Percentiles rank a stretch among this genome's conserved stretches.
Conservation (phyloP, 2,888 invertebrate genomes). For the Polietes domitor region DNA sequence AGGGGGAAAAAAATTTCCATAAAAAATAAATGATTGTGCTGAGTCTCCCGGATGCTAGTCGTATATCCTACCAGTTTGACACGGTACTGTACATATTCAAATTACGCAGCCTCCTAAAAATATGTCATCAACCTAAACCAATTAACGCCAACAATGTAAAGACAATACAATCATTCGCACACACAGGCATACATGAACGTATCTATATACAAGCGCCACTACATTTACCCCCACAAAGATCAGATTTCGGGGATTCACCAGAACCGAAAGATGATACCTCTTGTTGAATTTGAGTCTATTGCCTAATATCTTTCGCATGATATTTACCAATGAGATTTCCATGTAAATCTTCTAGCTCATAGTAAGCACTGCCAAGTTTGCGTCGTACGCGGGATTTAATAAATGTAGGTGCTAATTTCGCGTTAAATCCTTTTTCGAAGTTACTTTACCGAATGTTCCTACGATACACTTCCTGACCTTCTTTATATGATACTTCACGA, state of each 20-base stretch:
- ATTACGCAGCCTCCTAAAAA: no score
- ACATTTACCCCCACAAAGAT: conserved; percentile 7
- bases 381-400: conserved; percentile 5
- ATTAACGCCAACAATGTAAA: no score
- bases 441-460: conserved; percentile 30
- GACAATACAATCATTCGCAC: no score
- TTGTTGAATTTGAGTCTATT: not conserved
- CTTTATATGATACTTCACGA: not conserved
- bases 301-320: conserved; percentile 35
- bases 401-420: conserved; percentile 23
- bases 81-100: no score
- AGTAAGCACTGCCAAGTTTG: conserved; percentile 16
- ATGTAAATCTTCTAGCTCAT: conserved; percentile 26
- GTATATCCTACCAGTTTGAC: no score
- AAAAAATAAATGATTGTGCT: no score
- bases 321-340: not conserved
- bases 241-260: conserved; percentile 6
- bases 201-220: conserved; percentile 16
- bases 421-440: conserved; percentile 19
- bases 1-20: no score
- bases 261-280: not conserved
- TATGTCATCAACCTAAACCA: no score
- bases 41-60: no score
- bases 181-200: no score
- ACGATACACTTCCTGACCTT: conserved; percentile 25